Evolutionary conservation across 2,113 vertebrate genomes (phyloP).

Genomic region (Mustelus asterias): DNA sequence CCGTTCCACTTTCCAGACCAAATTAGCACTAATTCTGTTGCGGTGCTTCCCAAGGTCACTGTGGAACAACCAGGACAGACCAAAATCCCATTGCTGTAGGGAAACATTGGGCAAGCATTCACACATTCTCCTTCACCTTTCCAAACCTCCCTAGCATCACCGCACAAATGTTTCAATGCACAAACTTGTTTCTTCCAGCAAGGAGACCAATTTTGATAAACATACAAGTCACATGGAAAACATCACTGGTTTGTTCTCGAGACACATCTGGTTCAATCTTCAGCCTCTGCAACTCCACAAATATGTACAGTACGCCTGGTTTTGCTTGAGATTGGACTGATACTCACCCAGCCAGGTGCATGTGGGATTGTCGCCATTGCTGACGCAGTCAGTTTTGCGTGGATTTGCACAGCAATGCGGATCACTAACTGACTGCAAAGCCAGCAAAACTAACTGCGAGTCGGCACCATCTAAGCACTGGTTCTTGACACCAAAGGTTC

Average conservation of each 20-base stretch:
- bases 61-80: background rate
- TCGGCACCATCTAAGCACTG: background rate
- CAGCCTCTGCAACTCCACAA: too few species aligned
- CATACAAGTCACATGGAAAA: background rate
- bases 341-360: too few species aligned
- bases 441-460: conserved; percentile 34
- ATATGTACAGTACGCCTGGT: background rate
- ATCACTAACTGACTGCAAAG: conserved; percentile 33
- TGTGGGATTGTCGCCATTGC: background rate
- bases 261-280: too few species aligned
- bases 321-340: background rate
- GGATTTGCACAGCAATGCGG: conserved; percentile 30
- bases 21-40: background rate
- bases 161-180: background rate
- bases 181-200: background rate
- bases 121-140: background rate
- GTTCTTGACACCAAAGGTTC: background rate
- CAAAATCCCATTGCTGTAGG: background rate
- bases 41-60: background rate
- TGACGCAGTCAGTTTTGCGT: conserved; percentile 29
- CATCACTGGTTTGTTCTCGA: background rate
- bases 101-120: too few species aligned
- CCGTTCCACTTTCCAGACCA: background rate
- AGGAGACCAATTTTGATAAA: background rate
- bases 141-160: background rate